These are phyloP conservation scores for Dermochelys coriacea DNA, from an alignment of 2,797 vertebrate species.

Conservation along the genomic window DNA sequence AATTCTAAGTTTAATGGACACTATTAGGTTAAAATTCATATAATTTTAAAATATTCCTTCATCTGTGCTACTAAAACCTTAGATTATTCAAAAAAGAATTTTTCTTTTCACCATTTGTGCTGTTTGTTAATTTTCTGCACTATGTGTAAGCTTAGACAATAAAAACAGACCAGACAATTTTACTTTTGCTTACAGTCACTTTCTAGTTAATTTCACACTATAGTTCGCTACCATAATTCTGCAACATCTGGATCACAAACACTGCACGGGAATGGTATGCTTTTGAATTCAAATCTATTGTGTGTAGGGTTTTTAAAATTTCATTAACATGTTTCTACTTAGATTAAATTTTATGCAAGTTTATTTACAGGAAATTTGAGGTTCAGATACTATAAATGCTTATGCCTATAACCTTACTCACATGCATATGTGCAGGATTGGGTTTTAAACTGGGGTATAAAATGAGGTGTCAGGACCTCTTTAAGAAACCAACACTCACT, in stretches of 20 bases:
- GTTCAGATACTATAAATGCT: neutral
- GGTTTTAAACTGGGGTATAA: neutral
- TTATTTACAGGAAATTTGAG: neutral
- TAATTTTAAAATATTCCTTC: neutral
- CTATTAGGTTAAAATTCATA: neutral
- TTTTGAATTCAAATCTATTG: neutral
- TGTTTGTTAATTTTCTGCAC: neutral
- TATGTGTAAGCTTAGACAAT: neutral
- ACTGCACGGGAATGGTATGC: neutral
- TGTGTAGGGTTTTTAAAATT: no score
- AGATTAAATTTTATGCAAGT: no score
- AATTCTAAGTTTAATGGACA: neutral
- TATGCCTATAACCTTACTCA: neutral
- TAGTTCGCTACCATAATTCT: neutral
- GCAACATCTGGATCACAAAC: neutral
- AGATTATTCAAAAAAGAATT: neutral
- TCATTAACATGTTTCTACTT: no score
- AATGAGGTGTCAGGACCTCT: neutral
- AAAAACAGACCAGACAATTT: neutral
- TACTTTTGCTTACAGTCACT: neutral
- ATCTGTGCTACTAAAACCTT: neutral
- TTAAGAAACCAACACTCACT: neutral
- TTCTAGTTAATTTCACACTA: neutral
- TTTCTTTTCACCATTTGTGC: neutral
- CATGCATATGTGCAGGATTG: neutral